These are phyloP conservation scores for Leontopithecus rosalia DNA, from an alignment of 2,797 vertebrate species.

Conservation along the genomic window DNA sequence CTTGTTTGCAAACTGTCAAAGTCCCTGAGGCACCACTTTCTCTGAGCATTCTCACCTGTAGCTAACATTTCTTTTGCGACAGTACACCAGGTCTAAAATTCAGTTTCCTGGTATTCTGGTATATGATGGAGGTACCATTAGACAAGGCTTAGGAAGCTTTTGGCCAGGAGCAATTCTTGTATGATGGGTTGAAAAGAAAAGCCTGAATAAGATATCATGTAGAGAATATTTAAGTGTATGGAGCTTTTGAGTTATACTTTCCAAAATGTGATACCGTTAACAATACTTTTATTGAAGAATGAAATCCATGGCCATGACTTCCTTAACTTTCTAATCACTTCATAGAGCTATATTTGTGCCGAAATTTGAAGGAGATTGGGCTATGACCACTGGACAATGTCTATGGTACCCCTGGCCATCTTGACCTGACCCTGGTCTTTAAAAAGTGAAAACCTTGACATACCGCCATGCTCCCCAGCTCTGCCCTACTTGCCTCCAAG, in stretches of 20 bases:
- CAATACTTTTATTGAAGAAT: neutral
- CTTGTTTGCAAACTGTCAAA: neutral
- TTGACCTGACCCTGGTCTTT: neutral
- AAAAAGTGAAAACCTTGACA: neutral
- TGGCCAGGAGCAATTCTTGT: rapidly evolving
- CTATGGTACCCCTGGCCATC: neutral
- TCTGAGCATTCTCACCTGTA: neutral
- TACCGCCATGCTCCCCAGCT: neutral
- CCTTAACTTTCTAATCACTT: neutral
- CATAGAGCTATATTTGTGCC: neutral
- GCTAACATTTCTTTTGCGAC: neutral
- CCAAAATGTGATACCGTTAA: neutral
- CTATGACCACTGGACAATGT: neutral
- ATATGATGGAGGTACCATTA: rapidly evolving
- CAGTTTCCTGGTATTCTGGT: neutral
- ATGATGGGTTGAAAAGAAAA: rapidly evolving
- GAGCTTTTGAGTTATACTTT: neutral
- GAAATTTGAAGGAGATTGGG: neutral
- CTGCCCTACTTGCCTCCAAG: neutral
- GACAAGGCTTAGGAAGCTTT: neutral
- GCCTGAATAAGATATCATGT: rapidly evolving
- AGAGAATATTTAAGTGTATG: neutral
- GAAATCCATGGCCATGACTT: neutral
- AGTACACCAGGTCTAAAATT: neutral
- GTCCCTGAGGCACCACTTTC: neutral